These are phyloP conservation scores for Gambusia yucatana DNA, from an alignment of 2,797 vertebrate genomes.

Conservation along the genomic window DNA sequence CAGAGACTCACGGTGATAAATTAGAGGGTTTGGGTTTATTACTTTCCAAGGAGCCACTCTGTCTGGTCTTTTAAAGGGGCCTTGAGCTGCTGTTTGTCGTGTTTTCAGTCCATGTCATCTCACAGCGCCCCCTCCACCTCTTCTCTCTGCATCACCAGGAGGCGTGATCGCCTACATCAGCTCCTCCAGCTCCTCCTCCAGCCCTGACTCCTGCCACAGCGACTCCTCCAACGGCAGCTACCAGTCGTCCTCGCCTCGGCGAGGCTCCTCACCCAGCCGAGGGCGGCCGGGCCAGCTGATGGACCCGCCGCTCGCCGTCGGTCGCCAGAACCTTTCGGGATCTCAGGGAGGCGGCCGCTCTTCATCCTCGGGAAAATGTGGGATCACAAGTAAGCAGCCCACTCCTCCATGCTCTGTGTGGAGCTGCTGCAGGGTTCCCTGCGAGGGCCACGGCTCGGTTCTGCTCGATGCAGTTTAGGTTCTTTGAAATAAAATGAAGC, in stretches of 20 bases:
- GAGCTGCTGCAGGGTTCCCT: background rate
- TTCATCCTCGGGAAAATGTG: conserved; percentile 78
- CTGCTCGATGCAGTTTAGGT: background rate
- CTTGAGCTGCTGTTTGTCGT: background rate
- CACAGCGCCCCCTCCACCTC: background rate
- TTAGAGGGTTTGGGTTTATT: background rate
- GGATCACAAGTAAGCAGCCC: conserved; percentile 89
- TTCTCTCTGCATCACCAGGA: conserved; percentile 76
- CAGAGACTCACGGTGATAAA: background rate
- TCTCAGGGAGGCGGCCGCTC: conserved; percentile 74
- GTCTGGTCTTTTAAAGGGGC: background rate
- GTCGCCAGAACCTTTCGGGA: conserved; percentile 70
- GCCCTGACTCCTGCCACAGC: conserved; percentile 94
- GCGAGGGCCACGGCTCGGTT: background rate
- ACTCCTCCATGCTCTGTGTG: background rate
- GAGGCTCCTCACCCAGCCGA: conserved; percentile 80
- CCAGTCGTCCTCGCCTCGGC: conserved; percentile 87
- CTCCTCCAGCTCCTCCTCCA: conserved; percentile 90
- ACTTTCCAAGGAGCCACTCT: background rate
- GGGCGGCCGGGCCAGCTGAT: conserved; percentile 58
- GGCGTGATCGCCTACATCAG: conserved; percentile 96
- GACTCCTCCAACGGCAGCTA: conserved; percentile 93
- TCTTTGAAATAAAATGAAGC: background rate
- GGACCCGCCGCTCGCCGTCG: conserved; percentile 30
- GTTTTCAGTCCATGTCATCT: background rate